Percentiles rank a stretch among this genome's conserved stretches.
Evolutionary conservation across 2,888 invertebrate genomes (phyloP).

Genomic region (Nezara viridula): DNA sequence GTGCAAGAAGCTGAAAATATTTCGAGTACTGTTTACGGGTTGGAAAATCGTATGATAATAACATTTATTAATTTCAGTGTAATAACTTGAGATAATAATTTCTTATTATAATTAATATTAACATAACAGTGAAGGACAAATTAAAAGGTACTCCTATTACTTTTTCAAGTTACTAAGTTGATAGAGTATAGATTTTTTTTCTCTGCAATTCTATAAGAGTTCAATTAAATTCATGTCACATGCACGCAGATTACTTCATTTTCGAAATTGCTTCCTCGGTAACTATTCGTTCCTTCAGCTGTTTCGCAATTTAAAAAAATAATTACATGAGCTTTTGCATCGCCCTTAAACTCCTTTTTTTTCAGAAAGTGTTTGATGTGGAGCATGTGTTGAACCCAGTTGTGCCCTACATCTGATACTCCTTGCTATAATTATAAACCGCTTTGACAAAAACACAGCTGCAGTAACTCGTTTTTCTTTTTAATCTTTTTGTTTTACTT

Average conservation of each 20-base stretch:
- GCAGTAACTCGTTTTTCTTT: neutral
- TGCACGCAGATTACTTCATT: neutral
- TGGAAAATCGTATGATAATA: no score
- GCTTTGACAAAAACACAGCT: constrained; percentile 3
- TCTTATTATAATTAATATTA: no score
- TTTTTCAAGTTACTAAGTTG: no score
- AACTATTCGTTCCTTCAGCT: neutral
- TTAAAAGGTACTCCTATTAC: no score
- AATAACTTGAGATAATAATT: no score
- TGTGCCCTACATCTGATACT: neutral
- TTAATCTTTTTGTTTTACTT: neutral
- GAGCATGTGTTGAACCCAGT: neutral
- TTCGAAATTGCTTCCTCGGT: neutral
- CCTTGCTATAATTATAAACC: neutral
- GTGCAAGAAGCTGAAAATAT: no score
- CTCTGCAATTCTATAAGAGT: neutral
- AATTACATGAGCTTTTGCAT: neutral
- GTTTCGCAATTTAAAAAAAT: neutral
- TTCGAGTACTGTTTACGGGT: no score
- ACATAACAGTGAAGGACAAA: no score
- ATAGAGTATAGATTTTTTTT: no score
- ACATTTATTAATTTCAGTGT: no score
- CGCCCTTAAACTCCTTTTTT: neutral
- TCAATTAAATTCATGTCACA: neutral
- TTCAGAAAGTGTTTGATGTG: neutral